Base-by-base conservation (phyloP, 2,888 invertebrate species). In the Drosophila mettleri region DNA sequence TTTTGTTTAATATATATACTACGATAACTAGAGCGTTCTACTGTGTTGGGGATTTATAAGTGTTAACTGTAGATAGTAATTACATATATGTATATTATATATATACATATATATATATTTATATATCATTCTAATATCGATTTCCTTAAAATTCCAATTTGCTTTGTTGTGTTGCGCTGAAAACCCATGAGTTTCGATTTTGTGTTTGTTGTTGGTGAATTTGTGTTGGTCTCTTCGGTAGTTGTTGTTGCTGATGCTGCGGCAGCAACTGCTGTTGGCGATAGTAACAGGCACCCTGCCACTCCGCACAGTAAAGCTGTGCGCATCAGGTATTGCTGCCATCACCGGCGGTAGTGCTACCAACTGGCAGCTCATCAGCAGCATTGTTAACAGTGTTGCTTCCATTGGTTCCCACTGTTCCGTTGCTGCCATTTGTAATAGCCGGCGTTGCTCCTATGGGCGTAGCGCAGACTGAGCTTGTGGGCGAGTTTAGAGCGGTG, bases 401-500 rank as follows among this genome's bases (percentile, higher is more conserved):
- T n/a, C 76, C 79, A 67, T 8, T 59, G 33, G 34, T 29, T 7
- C 52, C 12, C 12, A 31, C 41, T 34, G 55, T 53, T 6, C 59
- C 69, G 29, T 46, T 74, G 48, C 34, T 61, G 54, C 49, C 62
- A 46, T 34, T 77, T 27, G 66, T 16, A 8, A 51, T 20, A 6
- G 39, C 46, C 6, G 65, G 12, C 8, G 59, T 39, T 16, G 69
- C 6, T 39, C 88, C 91, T 9, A 90, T 87, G 12, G 91, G 89
- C 29, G 90, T 85, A 46, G 90, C 86, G 67, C 92, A 91, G 65
- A 90, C 75, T n/a, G 92, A 92, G 76, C 90, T 92, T 46, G 86
- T 87, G 12, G 91, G 90, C 34, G 91, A 91, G 66, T 83, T 93
- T 46, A 93, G 79, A 60, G 93, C 93, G 6, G 77, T 91, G 75